A percentile compares a stretch with the other conserved stretches of the same genome.
Evolutionary conservation across 2,797 vertebrate genomes (phyloP).

Genomic region (Typhlichthys eigenmanni): DNA sequence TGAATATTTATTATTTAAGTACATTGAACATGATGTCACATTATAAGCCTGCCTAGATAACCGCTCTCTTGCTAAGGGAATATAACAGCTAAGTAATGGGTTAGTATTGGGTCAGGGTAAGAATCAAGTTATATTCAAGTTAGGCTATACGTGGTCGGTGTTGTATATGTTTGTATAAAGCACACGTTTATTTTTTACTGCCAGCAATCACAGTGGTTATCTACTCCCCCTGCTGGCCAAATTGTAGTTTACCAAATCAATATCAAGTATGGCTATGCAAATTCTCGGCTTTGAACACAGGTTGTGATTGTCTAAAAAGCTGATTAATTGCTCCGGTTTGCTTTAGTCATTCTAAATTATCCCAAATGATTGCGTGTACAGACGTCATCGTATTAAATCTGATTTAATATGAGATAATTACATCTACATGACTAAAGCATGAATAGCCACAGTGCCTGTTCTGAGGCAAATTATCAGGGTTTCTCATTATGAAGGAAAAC

Average conservation of each 20-base stretch:
- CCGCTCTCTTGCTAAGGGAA: conserved; percentile 29
- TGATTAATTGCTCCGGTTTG: neutral
- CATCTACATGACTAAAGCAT: neutral
- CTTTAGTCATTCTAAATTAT: neutral
- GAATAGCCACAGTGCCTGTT: neutral
- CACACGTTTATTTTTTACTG: conserved; percentile 8
- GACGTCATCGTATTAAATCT: neutral
- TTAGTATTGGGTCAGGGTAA: neutral
- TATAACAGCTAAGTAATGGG: conserved; percentile 5
- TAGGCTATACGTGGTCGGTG: neutral
- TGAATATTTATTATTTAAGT: conserved; percentile 18
- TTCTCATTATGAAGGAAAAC: no score
- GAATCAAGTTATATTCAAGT: neutral
- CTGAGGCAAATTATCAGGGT: no score
- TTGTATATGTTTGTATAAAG: conserved; percentile 8
- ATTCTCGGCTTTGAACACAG: neutral
- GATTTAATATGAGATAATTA: neutral
- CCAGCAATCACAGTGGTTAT: conserved; percentile 5
- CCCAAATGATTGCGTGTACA: neutral
- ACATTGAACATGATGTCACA: conserved; percentile 9
- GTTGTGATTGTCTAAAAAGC: neutral
- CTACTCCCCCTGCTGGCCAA: conserved; percentile 38
- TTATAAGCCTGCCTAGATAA: conserved; percentile 28
- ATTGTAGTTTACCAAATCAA: neutral
- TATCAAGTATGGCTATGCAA: neutral